A percentile compares a stretch with the other conserved stretches of the same genome.
Evolutionary conservation across 2,113 vertebrate genomes (phyloP).

Genomic region (Corydoras sp.): DNA sequence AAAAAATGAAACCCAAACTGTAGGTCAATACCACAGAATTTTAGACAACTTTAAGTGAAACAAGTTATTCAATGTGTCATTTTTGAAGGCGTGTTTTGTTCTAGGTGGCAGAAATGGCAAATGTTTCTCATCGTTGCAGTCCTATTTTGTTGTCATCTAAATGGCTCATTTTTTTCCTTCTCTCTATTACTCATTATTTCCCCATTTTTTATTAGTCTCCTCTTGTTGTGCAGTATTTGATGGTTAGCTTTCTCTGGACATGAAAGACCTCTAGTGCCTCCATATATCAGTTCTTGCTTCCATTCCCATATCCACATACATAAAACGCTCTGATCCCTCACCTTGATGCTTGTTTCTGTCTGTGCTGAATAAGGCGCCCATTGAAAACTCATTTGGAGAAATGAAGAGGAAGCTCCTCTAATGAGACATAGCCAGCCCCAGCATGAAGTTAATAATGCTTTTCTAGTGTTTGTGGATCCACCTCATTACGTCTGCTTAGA

Average conservation of each 20-base stretch:
- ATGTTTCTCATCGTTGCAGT: constrained; percentile 47
- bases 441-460: constrained; percentile 11
- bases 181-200: constrained; percentile 27
- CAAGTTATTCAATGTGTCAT: neutral
- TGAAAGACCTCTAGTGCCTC: neutral
- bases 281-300: too few relatives aligned
- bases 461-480: neutral
- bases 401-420: neutral
- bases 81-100: neutral
- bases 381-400: constrained; percentile 7
- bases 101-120: constrained; percentile 9
- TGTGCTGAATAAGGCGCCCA: neutral
- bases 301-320: neutral
- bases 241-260: neutral
- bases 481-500: neutral
- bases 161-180: constrained; percentile 45
- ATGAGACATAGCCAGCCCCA: neutral
- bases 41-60: neutral
- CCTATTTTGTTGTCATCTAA: constrained; percentile 43
- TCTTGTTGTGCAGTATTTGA: neutral
- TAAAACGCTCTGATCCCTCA: neutral
- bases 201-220: neutral
- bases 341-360: neutral
- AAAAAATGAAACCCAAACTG: neutral
- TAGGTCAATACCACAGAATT: too few relatives aligned